Evolutionary conservation across 1,140 invertebrate genomes (phyloP).

Genomic region (Cecropterus lyciades): DNA sequence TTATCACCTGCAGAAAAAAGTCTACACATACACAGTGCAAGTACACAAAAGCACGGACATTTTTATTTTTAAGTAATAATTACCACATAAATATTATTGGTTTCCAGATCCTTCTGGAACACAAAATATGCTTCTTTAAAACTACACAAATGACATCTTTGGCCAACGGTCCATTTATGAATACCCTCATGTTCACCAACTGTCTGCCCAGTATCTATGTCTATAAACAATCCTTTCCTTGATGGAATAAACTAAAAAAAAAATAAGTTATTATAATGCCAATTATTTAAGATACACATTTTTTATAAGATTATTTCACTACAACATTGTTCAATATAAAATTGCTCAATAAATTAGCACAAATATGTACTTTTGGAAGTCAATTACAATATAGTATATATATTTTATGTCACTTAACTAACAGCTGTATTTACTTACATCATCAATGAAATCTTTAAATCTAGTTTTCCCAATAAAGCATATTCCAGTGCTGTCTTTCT

Average conservation of each 20-base stretch:
- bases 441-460: slow-evolving; percentile 90
- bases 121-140: slow-evolving; percentile 88
- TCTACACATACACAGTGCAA: no score
- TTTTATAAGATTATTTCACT: no score
- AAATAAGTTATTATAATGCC: no score
- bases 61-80: slow-evolving; percentile 60
- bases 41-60: no score
- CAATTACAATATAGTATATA: no score
- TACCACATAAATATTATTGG: slow-evolving; percentile 93
- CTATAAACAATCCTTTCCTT: slow-evolving; percentile 92
- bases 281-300: no score
- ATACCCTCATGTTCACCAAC: slow-evolving; percentile 94
- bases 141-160: slow-evolving; percentile 88
- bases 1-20: no score
- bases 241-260: slow-evolving; percentile 90
- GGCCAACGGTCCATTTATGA: slow-evolving; percentile 97
- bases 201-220: slow-evolving; percentile 90
- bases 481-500: slow-evolving; percentile 97
- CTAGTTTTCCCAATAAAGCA: slow-evolving; percentile 96
- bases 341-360: no score
- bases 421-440: no score
- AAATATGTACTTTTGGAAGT: no score
- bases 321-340: no score
- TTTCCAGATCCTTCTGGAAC: slow-evolving; percentile 87
- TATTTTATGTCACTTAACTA: no score